Evolutionary conservation across 2,113 vertebrate genomes (phyloP), one percentile per base, ranked within the genome.

Genomic region (Myotis lucifugus): DNA sequence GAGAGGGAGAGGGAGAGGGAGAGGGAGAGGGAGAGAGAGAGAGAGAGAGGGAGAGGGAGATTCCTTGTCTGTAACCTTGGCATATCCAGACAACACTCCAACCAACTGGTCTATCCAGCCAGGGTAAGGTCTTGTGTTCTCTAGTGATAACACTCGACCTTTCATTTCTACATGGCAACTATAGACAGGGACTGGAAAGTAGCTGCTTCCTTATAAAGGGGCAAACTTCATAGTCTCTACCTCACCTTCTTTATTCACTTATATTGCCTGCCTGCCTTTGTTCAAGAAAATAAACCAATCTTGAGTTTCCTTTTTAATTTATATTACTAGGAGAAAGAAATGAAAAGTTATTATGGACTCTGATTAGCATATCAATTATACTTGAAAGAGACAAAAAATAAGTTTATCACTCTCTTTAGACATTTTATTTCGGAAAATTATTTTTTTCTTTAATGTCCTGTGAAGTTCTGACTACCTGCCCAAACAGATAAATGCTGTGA

Each of bases 261-360:
- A 29, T 81, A 95, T 52, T 64, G 4, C 81, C 66, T 94, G 56
- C 19, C 56, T 95, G 61, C 15, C 48, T 90, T 81, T 61, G 66
- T 67, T 72, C 46, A 73, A 94, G 79, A 91, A 90, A 97, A 74
- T 87, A 90, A 91, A 94, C 93, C 64, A 92, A 52, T 94, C 87
- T 90, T 64, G 59, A 90, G 77, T 95, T 94, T 91, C 88, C 72
- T 93, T 96, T 56, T 83, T 81, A 83, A 92, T 89, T 89, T 93
- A 87, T 89, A 94, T 93, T 90, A 90, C 37, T n/a, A 54, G 11
- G 12, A 19, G 14, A 96, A 95, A 93, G 69, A 96, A 97, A 90
- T 88, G 70, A 87, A 91, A 96, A 81, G n/a, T 87, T 83, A 88
- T 93, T 89, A 79, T 87, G 21, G 34, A 69, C 59, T 88, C 59